Base-by-base conservation (phyloP, 2,113 vertebrate genomes). In the Platysternon megacephalum region DNA sequence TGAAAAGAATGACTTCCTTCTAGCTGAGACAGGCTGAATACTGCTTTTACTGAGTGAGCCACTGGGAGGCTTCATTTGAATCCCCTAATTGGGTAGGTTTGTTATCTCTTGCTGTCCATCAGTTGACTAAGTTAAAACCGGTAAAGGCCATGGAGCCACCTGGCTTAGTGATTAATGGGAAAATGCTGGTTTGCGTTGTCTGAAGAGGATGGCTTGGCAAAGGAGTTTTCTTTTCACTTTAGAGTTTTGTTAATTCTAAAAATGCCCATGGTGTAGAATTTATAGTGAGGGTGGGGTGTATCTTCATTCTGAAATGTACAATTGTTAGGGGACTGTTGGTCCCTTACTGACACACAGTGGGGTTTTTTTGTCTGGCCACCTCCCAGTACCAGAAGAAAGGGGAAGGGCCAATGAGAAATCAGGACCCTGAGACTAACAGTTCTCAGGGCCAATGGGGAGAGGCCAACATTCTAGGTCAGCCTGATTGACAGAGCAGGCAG, bases 1-100 rank as follows among this genome's bases (percentile, higher is more conserved):
- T 53, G 85, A 84, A 82, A 93, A 39, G 32, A 84, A 87, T 85
- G 3, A 65, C 82, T 80, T 52, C 11, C 79, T 29, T 78, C 8
- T 55, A 13, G 79, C 94, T 91, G 91, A 76, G 86, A 68, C 16
- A 68, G 52, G 55, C 89, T 94, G 82, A 79, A 65, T 94, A 85
- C 91, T 93, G 87, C 95, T 94, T 42, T 22, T 93, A 85, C 95
- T 94, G 93, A 89, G 86, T 0, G 0, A 91, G 84, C 93, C 90
- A 89, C 51, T 85, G 7, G 78, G 79, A 68, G 28, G 26, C 46
- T 95, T 96, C 91, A 81, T 86, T 58, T 32, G 86, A 82, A n/a
- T 86, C 79, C 93, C n/a, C 79, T 51, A 79, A 79, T 0, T 85
- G 89, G 87, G 84, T 44, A 96, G 89, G 65, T 39, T 65, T 82